Conservation (phyloP, 2,888 invertebrate species). For the Drosophila helvetica region DNA sequence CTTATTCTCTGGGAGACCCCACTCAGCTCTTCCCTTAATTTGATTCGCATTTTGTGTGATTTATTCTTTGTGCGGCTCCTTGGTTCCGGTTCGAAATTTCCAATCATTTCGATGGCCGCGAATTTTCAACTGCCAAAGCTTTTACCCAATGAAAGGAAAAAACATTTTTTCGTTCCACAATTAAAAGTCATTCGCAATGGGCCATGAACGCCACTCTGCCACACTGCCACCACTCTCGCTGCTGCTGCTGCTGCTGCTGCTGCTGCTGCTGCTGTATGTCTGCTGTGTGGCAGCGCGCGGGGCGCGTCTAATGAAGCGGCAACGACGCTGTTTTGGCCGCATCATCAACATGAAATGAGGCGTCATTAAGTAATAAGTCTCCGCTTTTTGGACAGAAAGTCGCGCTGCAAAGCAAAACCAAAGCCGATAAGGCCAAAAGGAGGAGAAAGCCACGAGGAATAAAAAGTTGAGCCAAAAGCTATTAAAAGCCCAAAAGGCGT, state of each 20-base stretch:
- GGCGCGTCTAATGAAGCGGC: slow-evolving; percentile 68
- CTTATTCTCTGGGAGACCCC: background rate
- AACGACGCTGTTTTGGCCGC: slow-evolving; percentile 55
- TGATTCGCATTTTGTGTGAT: background rate
- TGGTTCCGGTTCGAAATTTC: background rate
- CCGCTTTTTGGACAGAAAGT: slow-evolving; percentile 27
- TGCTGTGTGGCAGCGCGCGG: slow-evolving; percentile 10
- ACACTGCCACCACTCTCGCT: background rate
- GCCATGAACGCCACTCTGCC: slow-evolving; percentile 22
- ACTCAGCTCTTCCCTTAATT: background rate
- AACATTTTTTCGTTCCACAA: slow-evolving; percentile 50
- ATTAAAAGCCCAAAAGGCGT: slow-evolving; percentile 57
- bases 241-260: background rate
- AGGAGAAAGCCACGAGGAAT: slow-evolving; percentile 1
- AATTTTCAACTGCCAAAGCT: background rate
- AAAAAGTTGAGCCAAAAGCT: slow-evolving; percentile 58
- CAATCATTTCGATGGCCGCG: background rate
- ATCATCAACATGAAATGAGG: slow-evolving; percentile 65
- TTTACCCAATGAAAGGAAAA: slow-evolving; percentile 9
- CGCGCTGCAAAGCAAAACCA: slow-evolving; percentile 28
- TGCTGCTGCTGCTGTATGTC: slow-evolving; percentile 11
- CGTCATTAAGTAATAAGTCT: slow-evolving; percentile 78
- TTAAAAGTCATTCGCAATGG: slow-evolving; percentile 59
- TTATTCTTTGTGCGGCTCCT: background rate
- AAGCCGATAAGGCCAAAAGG: slow-evolving; percentile 11